Percentiles rank a stretch among this genome's conserved stretches.
Evolutionary conservation across 2,113 vertebrate species (phyloP).

Genomic region (Notarius quadriscutis): DNA sequence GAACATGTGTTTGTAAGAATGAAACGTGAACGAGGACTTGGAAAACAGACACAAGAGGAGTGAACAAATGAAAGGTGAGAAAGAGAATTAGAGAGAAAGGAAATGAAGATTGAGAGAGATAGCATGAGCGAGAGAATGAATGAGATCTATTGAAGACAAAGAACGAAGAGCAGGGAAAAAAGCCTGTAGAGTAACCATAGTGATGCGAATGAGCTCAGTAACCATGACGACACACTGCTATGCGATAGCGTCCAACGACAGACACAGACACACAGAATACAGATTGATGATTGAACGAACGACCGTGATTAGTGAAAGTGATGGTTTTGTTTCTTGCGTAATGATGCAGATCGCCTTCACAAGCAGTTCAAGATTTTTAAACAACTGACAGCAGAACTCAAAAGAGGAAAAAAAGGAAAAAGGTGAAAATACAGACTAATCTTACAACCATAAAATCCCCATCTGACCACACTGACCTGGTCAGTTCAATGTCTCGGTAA

Average conservation of each 20-base stretch:
- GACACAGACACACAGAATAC: neutral
- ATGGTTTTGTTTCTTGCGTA: neutral
- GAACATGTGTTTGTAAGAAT: neutral
- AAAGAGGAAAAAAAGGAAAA: neutral
- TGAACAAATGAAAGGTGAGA: neutral
- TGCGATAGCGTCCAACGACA: neutral
- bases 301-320: neutral
- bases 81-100: neutral
- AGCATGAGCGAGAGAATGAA: neutral
- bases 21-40: neutral
- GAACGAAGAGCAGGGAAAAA: neutral
- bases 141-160: neutral
- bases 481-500: neutral
- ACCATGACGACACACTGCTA: conserved; percentile 21
- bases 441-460: neutral
- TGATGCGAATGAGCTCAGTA: neutral
- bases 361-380: neutral
- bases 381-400: neutral
- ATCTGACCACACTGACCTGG: no score
- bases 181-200: conserved; percentile 30
- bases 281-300: neutral
- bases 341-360: neutral
- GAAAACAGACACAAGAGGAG: neutral
- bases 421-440: neutral
- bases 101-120: neutral